Percentiles rank a stretch among this genome's conserved stretches.
These are phyloP conservation scores for Drosophila orosa DNA, from an alignment of 1,140 invertebrate genomes.

Conservation along the genomic window DNA sequence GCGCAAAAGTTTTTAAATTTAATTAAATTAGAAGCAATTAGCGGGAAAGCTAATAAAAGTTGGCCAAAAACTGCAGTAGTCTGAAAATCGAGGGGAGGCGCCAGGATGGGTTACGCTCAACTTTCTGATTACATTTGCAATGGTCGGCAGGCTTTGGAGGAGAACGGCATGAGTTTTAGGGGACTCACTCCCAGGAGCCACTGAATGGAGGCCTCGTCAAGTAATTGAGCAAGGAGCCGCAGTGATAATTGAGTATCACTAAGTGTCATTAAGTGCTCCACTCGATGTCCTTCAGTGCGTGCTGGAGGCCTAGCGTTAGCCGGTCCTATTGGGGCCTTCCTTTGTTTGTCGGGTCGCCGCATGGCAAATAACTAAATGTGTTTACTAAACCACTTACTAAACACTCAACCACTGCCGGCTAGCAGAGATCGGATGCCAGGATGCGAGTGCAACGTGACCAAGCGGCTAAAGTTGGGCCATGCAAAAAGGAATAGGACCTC, in stretches of 20 bases:
- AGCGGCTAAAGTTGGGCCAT: conserved; percentile 46
- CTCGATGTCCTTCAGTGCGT: conserved; percentile 43
- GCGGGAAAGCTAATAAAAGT: conserved; percentile 80
- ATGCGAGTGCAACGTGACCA: conserved; percentile 68
- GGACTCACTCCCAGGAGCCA: not conserved
- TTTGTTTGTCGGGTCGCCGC: conserved; percentile 53
- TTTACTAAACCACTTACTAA: conserved; percentile 83
- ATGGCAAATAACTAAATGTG: conserved; percentile 81
- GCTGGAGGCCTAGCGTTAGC: conserved; percentile 27
- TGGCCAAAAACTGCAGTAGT: conserved; percentile 64
- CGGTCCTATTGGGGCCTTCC: not conserved
- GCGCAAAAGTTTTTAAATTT: conserved; percentile 78
- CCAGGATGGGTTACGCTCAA: conserved; percentile 21
- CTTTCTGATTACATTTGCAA: conserved; percentile 40
- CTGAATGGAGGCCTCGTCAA: conserved; percentile 33
- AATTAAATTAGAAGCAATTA: conserved; percentile 83
- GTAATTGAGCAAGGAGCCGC: conserved; percentile 69
- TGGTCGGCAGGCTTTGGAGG: not conserved
- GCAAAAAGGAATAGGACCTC: conserved; percentile 29
- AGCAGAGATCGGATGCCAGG: conserved; percentile 31
- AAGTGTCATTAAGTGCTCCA: conserved; percentile 78
- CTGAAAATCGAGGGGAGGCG: conserved; percentile 24
- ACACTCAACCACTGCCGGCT: conserved; percentile 74
- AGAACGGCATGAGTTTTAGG: no score
- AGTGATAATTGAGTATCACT: conserved; percentile 81